Percentiles rank a stretch among this genome's conserved stretches.
Conservation (phyloP, 1,140 invertebrate species). For the Diachasma alloeum region DNA sequence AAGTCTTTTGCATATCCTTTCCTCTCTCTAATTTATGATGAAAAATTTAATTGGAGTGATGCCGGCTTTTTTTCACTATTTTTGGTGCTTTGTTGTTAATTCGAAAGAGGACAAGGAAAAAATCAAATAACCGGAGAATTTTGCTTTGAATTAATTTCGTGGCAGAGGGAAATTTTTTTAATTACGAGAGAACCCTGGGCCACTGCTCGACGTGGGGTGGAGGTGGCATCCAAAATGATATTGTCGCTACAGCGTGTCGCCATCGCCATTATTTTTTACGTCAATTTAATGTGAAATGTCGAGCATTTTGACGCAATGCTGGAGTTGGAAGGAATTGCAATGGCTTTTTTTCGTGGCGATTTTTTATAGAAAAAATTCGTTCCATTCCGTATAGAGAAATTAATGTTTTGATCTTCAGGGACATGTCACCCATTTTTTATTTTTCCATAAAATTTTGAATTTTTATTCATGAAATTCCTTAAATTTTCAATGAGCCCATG, state of each 20-base stretch:
- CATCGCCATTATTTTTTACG: background rate
- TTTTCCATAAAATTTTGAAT: too few species aligned
- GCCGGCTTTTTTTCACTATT: background rate
- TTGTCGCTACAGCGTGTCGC: background rate
- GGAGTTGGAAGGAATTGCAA: background rate
- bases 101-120: background rate
- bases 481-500: too few species aligned
- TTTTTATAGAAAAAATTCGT: too few species aligned
- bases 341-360: background rate
- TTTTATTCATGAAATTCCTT: too few species aligned
- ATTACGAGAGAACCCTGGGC: background rate
- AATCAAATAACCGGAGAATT: background rate
- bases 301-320: background rate
- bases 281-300: background rate
- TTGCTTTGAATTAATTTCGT: background rate
- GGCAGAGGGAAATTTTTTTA: background rate
- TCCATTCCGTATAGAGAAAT: too few species aligned
- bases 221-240: background rate
- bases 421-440: too few species aligned
- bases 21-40: background rate
- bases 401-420: too few species aligned
- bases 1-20: constrained; percentile 14
- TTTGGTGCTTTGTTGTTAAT: background rate
- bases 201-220: background rate
- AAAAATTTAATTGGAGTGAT: background rate